Base-by-base conservation (phyloP, 2,888 invertebrate genomes). In the Nemotelus nigrinus region DNA sequence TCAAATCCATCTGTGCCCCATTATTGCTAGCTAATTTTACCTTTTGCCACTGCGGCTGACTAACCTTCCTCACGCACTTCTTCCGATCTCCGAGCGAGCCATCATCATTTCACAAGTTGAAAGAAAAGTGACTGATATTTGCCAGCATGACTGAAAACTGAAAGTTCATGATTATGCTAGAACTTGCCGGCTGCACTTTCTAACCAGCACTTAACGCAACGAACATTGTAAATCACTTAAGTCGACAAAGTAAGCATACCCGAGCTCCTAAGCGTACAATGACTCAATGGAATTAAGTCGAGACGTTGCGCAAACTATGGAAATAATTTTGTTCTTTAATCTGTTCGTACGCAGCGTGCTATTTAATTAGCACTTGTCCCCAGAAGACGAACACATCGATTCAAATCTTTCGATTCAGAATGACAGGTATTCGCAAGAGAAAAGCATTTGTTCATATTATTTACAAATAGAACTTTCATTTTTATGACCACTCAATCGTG, bases 341-440 rank as follows among this genome's bases (percentile, higher is more conserved):
- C 10, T 47, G 47, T 65, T 65, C 47, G 48, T 47, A 3, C 25
- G 3, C 65, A 45, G 25, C 25, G 25, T 8, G 65, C 10, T 48
- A 48, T 65, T 65, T 65, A 65, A 65, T 65, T 65, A 65, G 65
- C 65, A 65, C 65, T 65, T 65, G 65, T 65, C 65, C 47, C 48
- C 45, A 65, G 65, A 65, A 65, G 45, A 47, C 25, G n/a, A n/a
- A 10, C 7, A 25, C 25, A 25, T 25, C 47, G 10, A 65, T n/a
- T 45, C 48, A n/a, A 65, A 58, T n/a, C 8, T 58, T 58, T n/a
- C 25, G 8, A 4, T 58, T 7, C 58, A n/a, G 25, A 25, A 25
- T 25, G 25, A 25, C 25, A 25, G 25, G 25, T 25, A 25, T 25
- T 25, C 25, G 25, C 25, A 25, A 25, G 25, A 25, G 25, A 25